Evolutionary conservation across 2,888 invertebrate species (phyloP).

Genomic region (Drosophila imparisetae): DNA sequence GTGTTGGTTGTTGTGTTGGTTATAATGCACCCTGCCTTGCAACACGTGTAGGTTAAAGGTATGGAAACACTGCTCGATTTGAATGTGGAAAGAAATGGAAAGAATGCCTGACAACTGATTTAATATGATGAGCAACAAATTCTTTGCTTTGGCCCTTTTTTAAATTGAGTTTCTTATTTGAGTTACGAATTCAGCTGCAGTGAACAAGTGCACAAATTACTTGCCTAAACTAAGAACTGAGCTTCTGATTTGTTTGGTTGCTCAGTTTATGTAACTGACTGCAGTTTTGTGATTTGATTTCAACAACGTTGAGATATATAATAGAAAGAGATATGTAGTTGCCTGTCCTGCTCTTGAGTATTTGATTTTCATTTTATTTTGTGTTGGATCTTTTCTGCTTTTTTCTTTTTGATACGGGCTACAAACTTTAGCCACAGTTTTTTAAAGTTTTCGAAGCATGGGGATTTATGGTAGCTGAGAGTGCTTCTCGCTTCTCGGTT

Average conservation of each 20-base stretch:
- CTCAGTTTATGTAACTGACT: slow-evolving; percentile 30
- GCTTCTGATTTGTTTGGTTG: slow-evolving; percentile 18
- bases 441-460: slow-evolving; percentile 49
- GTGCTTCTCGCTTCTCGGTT: slow-evolving; percentile 55
- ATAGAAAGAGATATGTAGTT: background rate
- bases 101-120: background rate
- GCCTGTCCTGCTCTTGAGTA: slow-evolving; percentile 1
- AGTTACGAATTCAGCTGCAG: background rate
- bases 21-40: background rate
- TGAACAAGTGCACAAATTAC: background rate
- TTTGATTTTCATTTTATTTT: slow-evolving; percentile 25
- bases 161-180: background rate
- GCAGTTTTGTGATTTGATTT: slow-evolving; percentile 16
- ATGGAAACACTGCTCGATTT: background rate
- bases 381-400: slow-evolving; percentile 4
- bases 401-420: slow-evolving; percentile 40
- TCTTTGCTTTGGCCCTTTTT: background rate
- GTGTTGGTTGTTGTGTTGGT: slow-evolving; percentile 1
- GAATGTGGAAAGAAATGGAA: background rate
- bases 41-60: background rate
- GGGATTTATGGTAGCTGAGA: slow-evolving; percentile 70
- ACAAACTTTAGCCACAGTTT: slow-evolving; percentile 57
- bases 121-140: background rate
- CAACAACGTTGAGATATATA: slow-evolving; percentile 9
- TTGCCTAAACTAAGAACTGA: background rate